Evolutionary conservation across 2,113 vertebrate species (phyloP), one percentile per base, ranked within the genome.

Genomic region (Spea multiplicata): DNA sequence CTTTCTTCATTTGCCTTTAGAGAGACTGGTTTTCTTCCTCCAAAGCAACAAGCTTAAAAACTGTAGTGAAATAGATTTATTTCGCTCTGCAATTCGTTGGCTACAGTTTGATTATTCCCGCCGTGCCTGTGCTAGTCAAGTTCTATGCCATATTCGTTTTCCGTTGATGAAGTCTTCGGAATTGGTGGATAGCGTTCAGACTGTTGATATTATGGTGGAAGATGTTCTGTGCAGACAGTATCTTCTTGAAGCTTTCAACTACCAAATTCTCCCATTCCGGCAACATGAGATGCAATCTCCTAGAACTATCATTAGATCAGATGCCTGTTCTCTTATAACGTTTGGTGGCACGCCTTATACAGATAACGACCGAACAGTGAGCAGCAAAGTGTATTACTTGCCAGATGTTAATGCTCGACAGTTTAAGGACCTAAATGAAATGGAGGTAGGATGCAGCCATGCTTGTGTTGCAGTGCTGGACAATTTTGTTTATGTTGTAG

Each of bases 321-420:
- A 99, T 0, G 87, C 90, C 4, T 84, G 91, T 44, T 97, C 96
- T 0, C 90, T 99, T 1, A 87, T 97, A 74, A 91, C 97, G 6
- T 98, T 99, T 0, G 97, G 97, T 0, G 97, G 97, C 47, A 99
- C 97, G 0, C 97, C 97, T 0, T 99, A 99, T 87, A 98, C 96
- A 0, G 97, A 99, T 83, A 97, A 97, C 0, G 96, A 99, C 89
- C 93, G 95, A 72, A 90, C 89, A 0, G 97, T 99, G 55, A 98
- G 96, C 86, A 70, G 84, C 83, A 98, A 95, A 72, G 95, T 94
- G 6, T 97, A 90, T 85, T 93, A 89, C 73, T 90, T 99, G 74
- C 92, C 95, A 0, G 94, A 97, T 14, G 65, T 87, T 0, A 68
- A 83, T 0, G 83, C 88, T 0, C 94, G 96, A 2, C 97, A 99